These are phyloP conservation scores for Lethenteron reissneri DNA, from an alignment of 2,113 vertebrate species.

Conservation along the genomic window DNA sequence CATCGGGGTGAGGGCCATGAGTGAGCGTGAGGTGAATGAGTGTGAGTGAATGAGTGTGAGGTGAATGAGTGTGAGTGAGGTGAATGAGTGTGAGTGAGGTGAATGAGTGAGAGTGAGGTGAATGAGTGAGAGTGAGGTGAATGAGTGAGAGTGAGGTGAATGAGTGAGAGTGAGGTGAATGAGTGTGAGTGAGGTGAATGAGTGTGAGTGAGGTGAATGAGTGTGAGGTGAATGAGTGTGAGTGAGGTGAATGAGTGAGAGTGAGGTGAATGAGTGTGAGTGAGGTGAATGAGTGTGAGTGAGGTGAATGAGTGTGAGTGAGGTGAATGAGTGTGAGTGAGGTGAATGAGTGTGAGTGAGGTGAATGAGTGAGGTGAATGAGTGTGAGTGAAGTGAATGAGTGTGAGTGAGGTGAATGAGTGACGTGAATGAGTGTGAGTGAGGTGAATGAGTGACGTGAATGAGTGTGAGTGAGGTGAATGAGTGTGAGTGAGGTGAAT, in stretches of 20 bases:
- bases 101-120: not conserved
- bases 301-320: not conserved
- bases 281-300: not conserved
- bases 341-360: too few species aligned
- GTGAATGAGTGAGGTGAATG: too few species aligned
- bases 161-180: not conserved
- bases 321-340: too few species aligned
- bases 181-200: not conserved
- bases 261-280: not conserved
- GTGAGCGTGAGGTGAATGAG: not conserved
- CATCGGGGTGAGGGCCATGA: slow-evolving; percentile 49
- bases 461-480: too few species aligned
- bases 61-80: not conserved
- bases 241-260: not conserved
- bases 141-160: not conserved
- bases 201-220: not conserved
- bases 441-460: too few species aligned
- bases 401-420: too few species aligned
- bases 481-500: too few species aligned
- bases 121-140: not conserved
- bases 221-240: not conserved
- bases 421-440: too few species aligned
- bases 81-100: not conserved
- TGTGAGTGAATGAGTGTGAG: too few species aligned
- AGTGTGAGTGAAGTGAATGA: too few species aligned